Conservation (phyloP, 2,797 vertebrate species). For the Periophthalmus magnuspinnatus region DNA sequence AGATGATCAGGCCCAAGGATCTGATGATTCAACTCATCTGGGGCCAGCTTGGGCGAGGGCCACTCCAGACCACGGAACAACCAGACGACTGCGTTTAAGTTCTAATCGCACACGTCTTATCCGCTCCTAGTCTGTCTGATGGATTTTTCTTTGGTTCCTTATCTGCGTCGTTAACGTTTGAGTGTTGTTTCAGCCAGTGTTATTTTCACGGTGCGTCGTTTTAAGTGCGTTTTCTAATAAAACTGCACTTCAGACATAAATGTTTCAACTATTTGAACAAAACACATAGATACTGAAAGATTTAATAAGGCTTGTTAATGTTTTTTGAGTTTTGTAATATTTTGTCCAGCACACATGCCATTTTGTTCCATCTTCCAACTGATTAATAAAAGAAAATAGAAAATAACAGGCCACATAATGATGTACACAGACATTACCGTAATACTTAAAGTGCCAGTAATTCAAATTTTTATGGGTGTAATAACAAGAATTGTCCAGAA, state of each 20-base stretch:
- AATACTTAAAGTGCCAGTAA: no score
- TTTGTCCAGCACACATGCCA: background rate
- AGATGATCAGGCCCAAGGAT: conserved; percentile 43
- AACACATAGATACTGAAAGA: no score
- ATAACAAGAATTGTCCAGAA: no score
- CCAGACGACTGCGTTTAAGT: conserved; percentile 35
- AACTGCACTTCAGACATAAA: background rate
- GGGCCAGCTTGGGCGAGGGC: conserved; percentile 25
- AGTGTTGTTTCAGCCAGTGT: background rate
- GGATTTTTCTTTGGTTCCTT: conserved; percentile 35
- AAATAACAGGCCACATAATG: no score
- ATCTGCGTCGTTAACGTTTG: conserved; percentile 21
- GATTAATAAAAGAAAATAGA: background rate
- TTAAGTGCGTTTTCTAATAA: background rate
- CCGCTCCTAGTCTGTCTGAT: conserved; percentile 36
- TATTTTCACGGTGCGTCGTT: no score
- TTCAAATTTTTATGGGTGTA: no score
- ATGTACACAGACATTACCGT: no score
- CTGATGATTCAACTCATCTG: conserved; percentile 44
- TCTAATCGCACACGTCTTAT: conserved; percentile 49
- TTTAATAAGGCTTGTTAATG: no score
- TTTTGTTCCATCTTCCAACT: background rate
- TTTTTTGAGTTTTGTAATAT: no score
- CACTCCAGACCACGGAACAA: conserved; percentile 32
- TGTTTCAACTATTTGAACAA: background rate